Evolutionary conservation across 2,113 vertebrate genomes (phyloP).

Genomic region (Trematomus loennbergii): DNA sequence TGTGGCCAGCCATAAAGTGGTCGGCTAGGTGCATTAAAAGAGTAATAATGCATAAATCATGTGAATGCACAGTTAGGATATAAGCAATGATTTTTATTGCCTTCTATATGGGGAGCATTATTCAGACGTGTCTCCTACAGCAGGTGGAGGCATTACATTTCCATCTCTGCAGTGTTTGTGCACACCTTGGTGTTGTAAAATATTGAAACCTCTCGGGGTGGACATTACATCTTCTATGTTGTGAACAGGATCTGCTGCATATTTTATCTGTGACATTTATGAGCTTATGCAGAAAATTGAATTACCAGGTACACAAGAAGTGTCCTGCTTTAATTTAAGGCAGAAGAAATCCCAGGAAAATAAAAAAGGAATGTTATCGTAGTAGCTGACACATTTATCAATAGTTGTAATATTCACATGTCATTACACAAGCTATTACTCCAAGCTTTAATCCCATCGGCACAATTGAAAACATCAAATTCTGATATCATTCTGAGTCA

Average conservation of each 20-base stretch:
- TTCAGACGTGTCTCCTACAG: conserved; percentile 49
- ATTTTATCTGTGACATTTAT: conserved; percentile 63
- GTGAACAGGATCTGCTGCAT: conserved; percentile 52
- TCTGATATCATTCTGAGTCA: not conserved
- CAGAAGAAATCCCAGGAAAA: not conserved
- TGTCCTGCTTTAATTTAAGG: not conserved
- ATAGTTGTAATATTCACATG: conserved; percentile 5
- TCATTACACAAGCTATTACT: not conserved
- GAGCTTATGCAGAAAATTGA: conserved; percentile 22
- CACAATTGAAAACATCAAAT: not conserved
- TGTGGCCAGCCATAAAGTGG: conserved; percentile 40
- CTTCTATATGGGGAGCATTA: conserved; percentile 43
- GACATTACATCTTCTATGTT: conserved; percentile 33
- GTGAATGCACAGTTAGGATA: conserved; percentile 57
- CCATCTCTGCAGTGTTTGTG: conserved; percentile 47
- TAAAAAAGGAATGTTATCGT: not conserved
- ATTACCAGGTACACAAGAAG: conserved; percentile 37
- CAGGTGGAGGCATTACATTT: conserved; percentile 38
- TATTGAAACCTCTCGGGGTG: conserved; percentile 35
- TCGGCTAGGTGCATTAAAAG: conserved; percentile 48
- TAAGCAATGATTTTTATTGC: conserved; percentile 64
- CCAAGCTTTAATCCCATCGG: not conserved
- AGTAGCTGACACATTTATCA: not conserved
- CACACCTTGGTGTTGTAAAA: conserved; percentile 46
- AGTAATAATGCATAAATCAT: conserved; percentile 69